Evolutionary conservation across 1,140 invertebrate genomes (phyloP).

Genomic region (Zaprionus camerounensis): DNA sequence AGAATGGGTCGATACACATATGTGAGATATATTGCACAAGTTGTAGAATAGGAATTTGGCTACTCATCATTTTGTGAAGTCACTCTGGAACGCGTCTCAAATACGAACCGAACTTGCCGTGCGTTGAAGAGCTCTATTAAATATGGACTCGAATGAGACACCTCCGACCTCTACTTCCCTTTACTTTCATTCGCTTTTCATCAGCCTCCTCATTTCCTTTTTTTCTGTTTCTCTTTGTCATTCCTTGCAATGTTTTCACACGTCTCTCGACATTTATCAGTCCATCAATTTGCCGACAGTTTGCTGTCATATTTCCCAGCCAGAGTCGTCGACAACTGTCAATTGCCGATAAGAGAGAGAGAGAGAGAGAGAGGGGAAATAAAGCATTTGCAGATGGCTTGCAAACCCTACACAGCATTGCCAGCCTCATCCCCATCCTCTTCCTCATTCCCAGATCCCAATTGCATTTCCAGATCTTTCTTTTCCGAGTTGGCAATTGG

Average conservation of each 20-base stretch:
- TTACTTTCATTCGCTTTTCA: too few species aligned
- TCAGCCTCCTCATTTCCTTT: background rate
- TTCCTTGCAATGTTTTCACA: background rate
- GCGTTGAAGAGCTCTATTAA: too few species aligned
- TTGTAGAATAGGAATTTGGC: too few species aligned
- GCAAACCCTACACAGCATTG: background rate
- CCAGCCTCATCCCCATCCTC: background rate
- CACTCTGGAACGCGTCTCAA: too few species aligned
- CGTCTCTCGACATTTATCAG: background rate
- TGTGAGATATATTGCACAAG: too few species aligned
- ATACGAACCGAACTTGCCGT: too few species aligned
- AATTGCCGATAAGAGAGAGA: conserved; percentile 8
- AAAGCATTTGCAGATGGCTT: background rate
- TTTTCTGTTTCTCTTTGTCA: background rate
- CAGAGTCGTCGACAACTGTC: conserved; percentile 13
- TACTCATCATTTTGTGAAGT: too few species aligned
- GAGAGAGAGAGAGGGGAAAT: background rate
- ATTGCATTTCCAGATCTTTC: background rate
- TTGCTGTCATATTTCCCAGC: background rate
- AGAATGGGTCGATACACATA: too few species aligned
- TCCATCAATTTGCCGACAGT: background rate
- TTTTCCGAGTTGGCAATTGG: conserved; percentile 28
- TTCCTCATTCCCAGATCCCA: background rate
- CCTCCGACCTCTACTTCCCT: too few species aligned
- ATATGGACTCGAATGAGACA: too few species aligned